Evolutionary conservation across 2,888 invertebrate genomes (phyloP).

Genomic region (Anoplius nigerrimus): DNA sequence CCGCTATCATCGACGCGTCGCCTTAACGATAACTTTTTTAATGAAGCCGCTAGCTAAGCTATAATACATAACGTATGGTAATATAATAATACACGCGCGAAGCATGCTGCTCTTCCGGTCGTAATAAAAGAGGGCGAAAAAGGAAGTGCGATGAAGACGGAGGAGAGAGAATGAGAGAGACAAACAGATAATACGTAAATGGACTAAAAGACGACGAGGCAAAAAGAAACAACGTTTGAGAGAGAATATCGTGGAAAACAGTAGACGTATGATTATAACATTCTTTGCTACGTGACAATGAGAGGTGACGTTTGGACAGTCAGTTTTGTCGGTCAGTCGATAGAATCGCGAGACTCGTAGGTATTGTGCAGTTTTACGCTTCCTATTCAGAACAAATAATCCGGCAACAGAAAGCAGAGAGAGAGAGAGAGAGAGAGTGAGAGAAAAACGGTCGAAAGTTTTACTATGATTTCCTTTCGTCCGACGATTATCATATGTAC

Average conservation of each 20-base stretch:
- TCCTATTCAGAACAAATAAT: constrained; percentile 4
- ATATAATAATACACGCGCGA: neutral
- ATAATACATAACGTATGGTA: no score
- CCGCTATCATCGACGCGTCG: neutral
- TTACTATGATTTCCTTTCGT: constrained; percentile 2
- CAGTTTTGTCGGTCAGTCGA: constrained; percentile 22
- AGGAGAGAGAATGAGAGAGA: no score
- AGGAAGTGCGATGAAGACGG: neutral
- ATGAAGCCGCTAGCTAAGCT: constrained; percentile 21
- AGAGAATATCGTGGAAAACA: neutral
- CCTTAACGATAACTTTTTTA: constrained; percentile 21
- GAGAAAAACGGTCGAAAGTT: constrained; percentile 21
- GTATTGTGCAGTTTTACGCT: constrained; percentile 39
- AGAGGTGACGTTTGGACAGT: constrained; percentile 38
- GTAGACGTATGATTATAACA: constrained; percentile 14
- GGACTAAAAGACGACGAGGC: no score
- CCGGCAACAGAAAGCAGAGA: no score
- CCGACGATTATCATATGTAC: neutral
- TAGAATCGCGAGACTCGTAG: constrained; percentile 31
- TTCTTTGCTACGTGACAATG: constrained; percentile 29
- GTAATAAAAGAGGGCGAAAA: constrained; percentile 14
- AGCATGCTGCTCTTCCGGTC: constrained; percentile 23
- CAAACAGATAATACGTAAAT: neutral
- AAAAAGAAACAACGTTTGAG: no score
- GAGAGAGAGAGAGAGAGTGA: no score